A percentile compares a stretch with the other conserved stretches of the same genome.
These are phyloP conservation scores for Pelusios castaneus DNA, from an alignment of 2,113 vertebrate genomes.

Conservation along the genomic window DNA sequence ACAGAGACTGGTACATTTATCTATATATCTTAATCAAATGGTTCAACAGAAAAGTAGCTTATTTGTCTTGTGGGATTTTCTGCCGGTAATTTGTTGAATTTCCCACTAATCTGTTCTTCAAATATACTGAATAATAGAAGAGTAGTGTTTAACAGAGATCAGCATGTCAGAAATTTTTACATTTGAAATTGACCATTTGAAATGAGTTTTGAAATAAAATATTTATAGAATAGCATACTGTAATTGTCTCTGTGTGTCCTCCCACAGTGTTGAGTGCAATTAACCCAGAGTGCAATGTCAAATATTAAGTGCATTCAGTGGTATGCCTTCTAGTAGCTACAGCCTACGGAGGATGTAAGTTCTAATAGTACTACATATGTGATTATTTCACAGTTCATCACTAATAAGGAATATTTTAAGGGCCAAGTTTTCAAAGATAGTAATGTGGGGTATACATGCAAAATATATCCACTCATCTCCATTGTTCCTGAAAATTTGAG, in stretches of 20 bases:
- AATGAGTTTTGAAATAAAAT: neutral
- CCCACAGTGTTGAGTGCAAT: neutral
- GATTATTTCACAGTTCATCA: neutral
- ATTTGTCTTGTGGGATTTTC: neutral
- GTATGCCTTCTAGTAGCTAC: neutral
- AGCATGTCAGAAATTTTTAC: neutral
- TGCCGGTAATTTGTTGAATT: neutral
- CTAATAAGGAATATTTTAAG: neutral
- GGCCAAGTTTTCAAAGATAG: neutral
- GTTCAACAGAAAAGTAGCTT: neutral
- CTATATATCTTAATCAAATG: neutral
- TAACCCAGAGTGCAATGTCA: neutral
- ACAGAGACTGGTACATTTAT: rapidly evolving
- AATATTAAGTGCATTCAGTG: neutral
- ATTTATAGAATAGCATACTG: neutral
- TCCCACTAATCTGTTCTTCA: neutral
- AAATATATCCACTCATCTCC: neutral
- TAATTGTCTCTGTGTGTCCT: neutral
- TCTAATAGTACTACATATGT: neutral
- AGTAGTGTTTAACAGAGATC: neutral
- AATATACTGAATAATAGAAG: neutral
- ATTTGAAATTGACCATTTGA: neutral
- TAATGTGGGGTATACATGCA: neutral
- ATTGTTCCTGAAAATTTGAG: neutral
- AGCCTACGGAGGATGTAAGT: neutral